A percentile compares a stretch with the other conserved stretches of the same genome.
phyloP scores from a whole-genome alignment of 2,888 invertebrate genomes.

The Graphium colonna region DNA sequence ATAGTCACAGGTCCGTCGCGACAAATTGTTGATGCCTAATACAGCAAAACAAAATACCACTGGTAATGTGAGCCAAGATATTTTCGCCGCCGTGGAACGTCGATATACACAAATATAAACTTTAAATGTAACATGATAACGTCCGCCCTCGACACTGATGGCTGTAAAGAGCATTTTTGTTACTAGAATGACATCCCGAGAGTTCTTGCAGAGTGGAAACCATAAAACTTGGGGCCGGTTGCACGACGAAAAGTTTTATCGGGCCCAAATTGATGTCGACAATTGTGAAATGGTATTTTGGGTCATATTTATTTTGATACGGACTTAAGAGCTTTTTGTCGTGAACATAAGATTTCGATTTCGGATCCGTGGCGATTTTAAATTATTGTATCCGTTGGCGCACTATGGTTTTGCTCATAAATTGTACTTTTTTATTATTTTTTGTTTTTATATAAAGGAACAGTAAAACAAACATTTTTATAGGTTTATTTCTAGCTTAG shows the following conservation, averaged over 20 bases:
- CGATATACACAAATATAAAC: conserved; percentile 15
- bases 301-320: neutral
- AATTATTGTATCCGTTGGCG: no score
- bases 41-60: conserved; percentile 22
- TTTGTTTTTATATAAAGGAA: no score
- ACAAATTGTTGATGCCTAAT: conserved; percentile 22
- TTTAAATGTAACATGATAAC: conserved; percentile 10
- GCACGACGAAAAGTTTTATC: conserved; percentile 22
- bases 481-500: no score
- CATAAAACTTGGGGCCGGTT: conserved; percentile 30
- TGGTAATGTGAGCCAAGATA: conserved; percentile 9
- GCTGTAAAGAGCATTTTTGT: conserved; percentile 12
- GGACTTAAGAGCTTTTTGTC: no score
- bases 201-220: conserved; percentile 28
- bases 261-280: conserved; percentile 2
- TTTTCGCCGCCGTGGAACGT: neutral
- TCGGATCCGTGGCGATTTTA: no score
- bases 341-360: no score
- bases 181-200: conserved; percentile 30
- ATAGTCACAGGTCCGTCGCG: neutral
- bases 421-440: neutral
- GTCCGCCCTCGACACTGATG: neutral
- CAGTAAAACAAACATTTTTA: no score
- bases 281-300: conserved; percentile 6
- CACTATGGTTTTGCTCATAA: conserved; percentile 1